phyloP scores from a whole-genome alignment of 2,888 invertebrate species.

The Busseola fusca region DNA sequence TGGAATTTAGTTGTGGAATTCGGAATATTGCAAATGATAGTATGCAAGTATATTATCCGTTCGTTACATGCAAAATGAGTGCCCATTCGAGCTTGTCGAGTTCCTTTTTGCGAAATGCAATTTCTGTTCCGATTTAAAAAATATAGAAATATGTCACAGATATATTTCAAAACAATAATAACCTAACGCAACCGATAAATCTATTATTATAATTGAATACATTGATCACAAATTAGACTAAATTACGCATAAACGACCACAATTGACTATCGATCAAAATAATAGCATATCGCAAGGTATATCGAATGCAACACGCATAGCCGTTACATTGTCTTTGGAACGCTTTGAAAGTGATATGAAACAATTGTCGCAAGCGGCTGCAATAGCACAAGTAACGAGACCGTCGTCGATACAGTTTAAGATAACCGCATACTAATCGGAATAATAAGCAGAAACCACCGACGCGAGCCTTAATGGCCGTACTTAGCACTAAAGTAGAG shows the following conservation, averaged over 20 bases:
- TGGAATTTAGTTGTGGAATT: slow-evolving; percentile 6
- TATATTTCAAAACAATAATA: slow-evolving; percentile 1
- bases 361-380: slow-evolving; percentile 51
- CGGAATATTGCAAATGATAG: background rate
- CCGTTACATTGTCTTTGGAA: slow-evolving; percentile 43
- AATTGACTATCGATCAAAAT: slow-evolving; percentile 33
- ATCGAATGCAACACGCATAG: slow-evolving; percentile 39
- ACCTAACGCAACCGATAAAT: background rate
- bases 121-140: background rate
- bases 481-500: slow-evolving; percentile 38
- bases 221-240: slow-evolving; percentile 25
- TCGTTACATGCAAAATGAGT: background rate
- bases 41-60: background rate
- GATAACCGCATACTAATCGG: slow-evolving; percentile 60
- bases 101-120: background rate
- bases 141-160: background rate
- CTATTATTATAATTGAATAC: slow-evolving; percentile 3
- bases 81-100: background rate
- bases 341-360: slow-evolving; percentile 49
- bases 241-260: slow-evolving; percentile 37
- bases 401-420: slow-evolving; percentile 50
- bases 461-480: slow-evolving; percentile 26
- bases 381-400: slow-evolving; percentile 41
- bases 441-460: slow-evolving; percentile 54
- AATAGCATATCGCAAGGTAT: slow-evolving; percentile 35